These are phyloP conservation scores for Gandaritis pyraliata DNA, from an alignment of 2,888 invertebrate species.

Conservation along the genomic window DNA sequence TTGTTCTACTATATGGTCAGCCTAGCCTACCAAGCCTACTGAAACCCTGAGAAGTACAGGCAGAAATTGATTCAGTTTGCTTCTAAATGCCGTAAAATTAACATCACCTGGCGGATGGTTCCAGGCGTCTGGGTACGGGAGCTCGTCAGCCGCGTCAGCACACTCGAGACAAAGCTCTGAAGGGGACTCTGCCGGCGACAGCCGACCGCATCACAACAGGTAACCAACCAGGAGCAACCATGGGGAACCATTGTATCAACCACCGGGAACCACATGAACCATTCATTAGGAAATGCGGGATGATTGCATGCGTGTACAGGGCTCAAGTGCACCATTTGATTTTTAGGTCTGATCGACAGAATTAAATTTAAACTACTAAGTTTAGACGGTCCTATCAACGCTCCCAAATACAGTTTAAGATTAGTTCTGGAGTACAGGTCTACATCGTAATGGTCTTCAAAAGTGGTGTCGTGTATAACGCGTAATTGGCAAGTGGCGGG, in stretches of 20 bases:
- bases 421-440: not conserved
- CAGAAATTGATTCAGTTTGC: too few relatives aligned
- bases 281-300: not conserved
- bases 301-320: not conserved
- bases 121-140: conserved; percentile 96
- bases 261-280: not conserved
- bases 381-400: not conserved
- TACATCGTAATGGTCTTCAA: too few relatives aligned
- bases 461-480: not conserved
- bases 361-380: not conserved
- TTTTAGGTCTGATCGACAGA: not conserved
- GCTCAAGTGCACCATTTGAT: too few relatives aligned
- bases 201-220: conserved; percentile 71
- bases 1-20: too few relatives aligned
- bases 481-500: not conserved
- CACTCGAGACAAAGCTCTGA: conserved; percentile 95
- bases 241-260: not conserved
- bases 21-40: too few relatives aligned
- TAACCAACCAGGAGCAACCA: conserved; percentile 36
- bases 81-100: not conserved
- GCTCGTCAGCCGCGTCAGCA: conserved; percentile 91
- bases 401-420: not conserved
- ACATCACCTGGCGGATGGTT: conserved; percentile 44
- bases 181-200: conserved; percentile 83
- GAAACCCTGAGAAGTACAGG: too few relatives aligned